These are phyloP conservation scores for Diadema setosum DNA, from an alignment of 35 echinoderm and acorn worm species.

Conservation along the genomic window DNA sequence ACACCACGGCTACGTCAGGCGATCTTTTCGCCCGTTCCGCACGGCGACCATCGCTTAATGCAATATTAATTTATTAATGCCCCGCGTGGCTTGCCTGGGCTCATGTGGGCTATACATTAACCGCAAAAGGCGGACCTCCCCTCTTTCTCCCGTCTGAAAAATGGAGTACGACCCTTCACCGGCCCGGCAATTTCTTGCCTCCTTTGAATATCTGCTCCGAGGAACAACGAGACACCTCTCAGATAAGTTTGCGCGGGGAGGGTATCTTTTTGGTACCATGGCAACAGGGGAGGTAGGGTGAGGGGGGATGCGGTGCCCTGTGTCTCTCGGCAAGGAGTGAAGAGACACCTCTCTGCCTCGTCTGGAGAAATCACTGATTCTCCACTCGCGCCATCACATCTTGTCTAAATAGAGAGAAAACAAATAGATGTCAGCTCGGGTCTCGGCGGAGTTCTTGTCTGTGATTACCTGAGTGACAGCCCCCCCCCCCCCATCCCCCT, in stretches of 20 bases:
- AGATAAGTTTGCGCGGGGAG: too few species aligned
- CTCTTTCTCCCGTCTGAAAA: background rate
- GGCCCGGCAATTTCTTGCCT: background rate
- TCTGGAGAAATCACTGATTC: background rate
- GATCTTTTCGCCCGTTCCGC: background rate
- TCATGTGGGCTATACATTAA: slow-evolving; percentile 2
- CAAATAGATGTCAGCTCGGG: too few species aligned
- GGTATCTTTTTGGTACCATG: too few species aligned
- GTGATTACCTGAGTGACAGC: background rate
- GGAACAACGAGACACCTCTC: background rate
- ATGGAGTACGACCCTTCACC: slow-evolving; percentile 1
- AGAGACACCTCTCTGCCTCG: background rate
- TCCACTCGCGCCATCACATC: background rate
- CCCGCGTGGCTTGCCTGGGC: background rate
- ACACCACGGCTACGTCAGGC: background rate
- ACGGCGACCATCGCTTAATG: background rate
- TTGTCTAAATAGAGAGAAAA: too few species aligned
- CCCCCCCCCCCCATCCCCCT: background rate
- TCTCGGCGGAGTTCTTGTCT: too few species aligned
- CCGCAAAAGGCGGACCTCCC: background rate
- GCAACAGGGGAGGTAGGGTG: too few species aligned
- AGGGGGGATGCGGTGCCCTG: too few species aligned
- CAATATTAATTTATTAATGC: slow-evolving; percentile 4
- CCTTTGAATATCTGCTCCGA: background rate
- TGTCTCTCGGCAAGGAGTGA: too few species aligned